Conservation (phyloP, 2,113 vertebrate genomes). For the Typhlomys cinereus region DNA sequence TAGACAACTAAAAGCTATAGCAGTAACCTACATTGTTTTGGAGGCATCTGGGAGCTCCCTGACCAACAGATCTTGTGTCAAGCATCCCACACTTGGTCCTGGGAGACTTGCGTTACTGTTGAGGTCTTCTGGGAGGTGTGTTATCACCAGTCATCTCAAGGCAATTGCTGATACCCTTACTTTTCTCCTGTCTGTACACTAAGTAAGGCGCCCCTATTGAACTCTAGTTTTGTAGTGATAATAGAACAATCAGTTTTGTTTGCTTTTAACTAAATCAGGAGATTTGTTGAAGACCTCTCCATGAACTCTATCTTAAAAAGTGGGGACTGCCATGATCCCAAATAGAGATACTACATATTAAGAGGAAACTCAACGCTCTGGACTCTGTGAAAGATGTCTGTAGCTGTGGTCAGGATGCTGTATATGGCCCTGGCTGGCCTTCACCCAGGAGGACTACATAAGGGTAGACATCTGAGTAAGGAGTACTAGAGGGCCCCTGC, state of each 20-base stretch:
- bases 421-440: background rate
- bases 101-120: too few relatives aligned
- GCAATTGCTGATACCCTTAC: too few relatives aligned
- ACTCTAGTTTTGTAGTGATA: too few relatives aligned
- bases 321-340: background rate
- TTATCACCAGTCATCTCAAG: too few relatives aligned
- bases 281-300: slow-evolving; percentile 18
- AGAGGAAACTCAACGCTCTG: background rate
- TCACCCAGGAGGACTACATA: background rate
- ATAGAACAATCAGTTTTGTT: background rate
- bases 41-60: too few relatives aligned
- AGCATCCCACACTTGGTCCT: too few relatives aligned
- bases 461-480: background rate
- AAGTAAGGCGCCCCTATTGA: too few relatives aligned
- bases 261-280: background rate
- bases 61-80: too few relatives aligned
- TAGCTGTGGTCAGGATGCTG: background rate
- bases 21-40: too few relatives aligned
- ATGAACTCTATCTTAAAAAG: background rate
- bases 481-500: background rate
- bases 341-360: background rate
- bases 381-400: background rate
- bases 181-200: too few relatives aligned
- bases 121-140: too few relatives aligned
- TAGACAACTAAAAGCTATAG: too few relatives aligned